Evolutionary conservation across 2,113 vertebrate genomes (phyloP).

Genomic region (Fulmarus glacialis): DNA sequence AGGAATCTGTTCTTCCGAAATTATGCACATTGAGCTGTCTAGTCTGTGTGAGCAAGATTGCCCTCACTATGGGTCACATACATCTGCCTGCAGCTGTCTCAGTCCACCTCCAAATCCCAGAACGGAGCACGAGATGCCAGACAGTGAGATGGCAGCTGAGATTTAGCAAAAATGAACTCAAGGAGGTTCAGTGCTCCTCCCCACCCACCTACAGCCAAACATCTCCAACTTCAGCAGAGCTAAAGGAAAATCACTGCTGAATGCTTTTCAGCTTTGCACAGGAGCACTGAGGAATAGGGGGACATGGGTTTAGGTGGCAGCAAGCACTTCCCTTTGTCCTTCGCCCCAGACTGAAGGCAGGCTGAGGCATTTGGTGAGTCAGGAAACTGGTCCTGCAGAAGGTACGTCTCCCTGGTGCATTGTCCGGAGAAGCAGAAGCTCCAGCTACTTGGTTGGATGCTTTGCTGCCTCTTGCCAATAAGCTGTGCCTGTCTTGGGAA

Average conservation of each 20-base stretch:
- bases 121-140: accelerated
- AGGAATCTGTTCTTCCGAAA: background rate
- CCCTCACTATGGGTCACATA: background rate
- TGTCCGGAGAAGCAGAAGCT: background rate
- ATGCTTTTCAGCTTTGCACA: background rate
- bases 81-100: background rate
- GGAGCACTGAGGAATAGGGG: background rate
- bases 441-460: background rate
- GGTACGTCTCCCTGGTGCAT: background rate
- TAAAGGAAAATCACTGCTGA: background rate
- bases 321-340: background rate
- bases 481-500: background rate
- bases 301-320: background rate
- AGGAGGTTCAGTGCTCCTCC: background rate
- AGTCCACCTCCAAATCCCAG: background rate
- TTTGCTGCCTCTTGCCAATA: background rate
- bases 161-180: background rate
- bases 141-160: background rate
- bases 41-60: accelerated
- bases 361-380: background rate
- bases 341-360: background rate
- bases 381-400: background rate
- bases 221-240: background rate
- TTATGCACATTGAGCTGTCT: background rate
- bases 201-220: background rate